These are phyloP conservation scores for Callimorpha dominula DNA, from an alignment of 2,888 invertebrate genomes.

Conservation along the genomic window DNA sequence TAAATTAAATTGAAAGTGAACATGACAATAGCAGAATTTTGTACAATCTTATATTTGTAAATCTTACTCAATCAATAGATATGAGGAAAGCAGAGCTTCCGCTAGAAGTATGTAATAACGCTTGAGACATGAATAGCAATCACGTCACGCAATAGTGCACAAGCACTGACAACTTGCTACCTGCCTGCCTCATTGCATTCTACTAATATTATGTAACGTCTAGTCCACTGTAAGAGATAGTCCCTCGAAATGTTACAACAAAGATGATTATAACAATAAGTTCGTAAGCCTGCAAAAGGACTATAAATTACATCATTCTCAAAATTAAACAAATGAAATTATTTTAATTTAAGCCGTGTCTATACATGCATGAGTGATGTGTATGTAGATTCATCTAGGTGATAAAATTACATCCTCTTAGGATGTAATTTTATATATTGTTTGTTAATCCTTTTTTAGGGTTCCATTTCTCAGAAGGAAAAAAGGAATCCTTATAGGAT, in stretches of 20 bases:
- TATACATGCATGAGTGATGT: no score
- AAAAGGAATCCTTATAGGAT: no score
- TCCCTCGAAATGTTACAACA: neutral
- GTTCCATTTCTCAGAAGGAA: no score
- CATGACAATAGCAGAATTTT: neutral
- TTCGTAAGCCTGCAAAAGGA: neutral
- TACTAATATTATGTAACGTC: conserved; percentile 37
- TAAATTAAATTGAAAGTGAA: neutral
- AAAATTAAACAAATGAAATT: neutral
- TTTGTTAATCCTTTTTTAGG: no score
- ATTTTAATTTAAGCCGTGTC: no score
- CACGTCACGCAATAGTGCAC: conserved; percentile 50
- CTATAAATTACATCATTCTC: neutral
- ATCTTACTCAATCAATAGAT: conserved; percentile 29
- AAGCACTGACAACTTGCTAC: conserved; percentile 38
- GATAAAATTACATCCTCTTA: no score
- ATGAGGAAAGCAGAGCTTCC: conserved; percentile 46
- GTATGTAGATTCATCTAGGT: no score
- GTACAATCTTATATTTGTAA: neutral
- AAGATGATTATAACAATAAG: neutral
- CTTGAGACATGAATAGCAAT: conserved; percentile 52
- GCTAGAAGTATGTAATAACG: conserved; percentile 40
- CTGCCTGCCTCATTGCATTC: conserved; percentile 40
- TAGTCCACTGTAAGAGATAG: neutral
- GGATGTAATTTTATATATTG: no score